Percentiles rank a stretch among this genome's conserved stretches.
Conservation (phyloP, 2,113 vertebrate species). For the Zeus faber region DNA sequence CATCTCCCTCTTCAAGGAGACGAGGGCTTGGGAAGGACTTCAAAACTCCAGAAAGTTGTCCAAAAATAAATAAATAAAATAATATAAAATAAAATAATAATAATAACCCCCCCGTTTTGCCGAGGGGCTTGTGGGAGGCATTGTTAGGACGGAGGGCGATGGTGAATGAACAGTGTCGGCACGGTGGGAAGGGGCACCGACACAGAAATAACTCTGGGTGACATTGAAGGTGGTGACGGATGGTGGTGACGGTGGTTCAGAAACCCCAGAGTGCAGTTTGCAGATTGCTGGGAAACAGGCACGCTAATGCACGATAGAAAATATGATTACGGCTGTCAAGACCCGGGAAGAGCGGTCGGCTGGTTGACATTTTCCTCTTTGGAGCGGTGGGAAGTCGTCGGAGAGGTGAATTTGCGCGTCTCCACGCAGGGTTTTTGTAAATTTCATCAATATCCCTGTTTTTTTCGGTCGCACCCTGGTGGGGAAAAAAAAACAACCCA, state of each 20-base stretch:
- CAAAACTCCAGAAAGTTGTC: slow-evolving; percentile 62
- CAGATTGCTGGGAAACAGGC: too few relatives aligned
- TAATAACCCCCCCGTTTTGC: slow-evolving; percentile 33
- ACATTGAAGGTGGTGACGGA: not conserved
- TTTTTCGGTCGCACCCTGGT: slow-evolving; percentile 43
- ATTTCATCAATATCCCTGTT: slow-evolving; percentile 55
- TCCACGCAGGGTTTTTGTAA: too few relatives aligned
- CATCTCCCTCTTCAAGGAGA: slow-evolving; percentile 54
- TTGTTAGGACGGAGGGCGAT: slow-evolving; percentile 42
- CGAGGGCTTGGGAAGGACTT: slow-evolving; percentile 66
- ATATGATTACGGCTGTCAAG: too few relatives aligned
- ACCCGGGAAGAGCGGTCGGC: too few relatives aligned
- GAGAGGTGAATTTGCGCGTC: too few relatives aligned
- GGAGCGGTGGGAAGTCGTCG: too few relatives aligned
- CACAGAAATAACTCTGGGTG: slow-evolving; percentile 20
- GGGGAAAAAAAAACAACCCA: too few relatives aligned
- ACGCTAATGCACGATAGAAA: too few relatives aligned
- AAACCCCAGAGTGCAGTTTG: too few relatives aligned
- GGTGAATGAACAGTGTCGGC: slow-evolving; percentile 37
- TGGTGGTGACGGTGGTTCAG: slow-evolving; percentile 1
- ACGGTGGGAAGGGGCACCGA: slow-evolving; percentile 40
- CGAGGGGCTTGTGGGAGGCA: slow-evolving; percentile 44
- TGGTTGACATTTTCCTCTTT: too few relatives aligned
- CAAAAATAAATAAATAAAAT: slow-evolving; percentile 57
- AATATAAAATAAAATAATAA: too few relatives aligned